phyloP scores from a whole-genome alignment of 1,140 invertebrate genomes.

The honey bee (Apis mellifera) region Amel_HAv3.1 CM009931.2:8196001-8196500 shows the following conservation, averaged over 20 bases:
- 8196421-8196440: background rate
- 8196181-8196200: constrained; percentile 92
- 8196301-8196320: too few relatives aligned
- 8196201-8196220: constrained; percentile 92
- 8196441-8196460: background rate
- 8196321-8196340: too few relatives aligned
- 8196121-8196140: constrained; percentile 83
- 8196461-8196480: background rate
- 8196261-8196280: too few relatives aligned
- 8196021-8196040: constrained; percentile 2
- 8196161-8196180: constrained; percentile 90
- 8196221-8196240: constrained; percentile 91
- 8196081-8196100: constrained; percentile 85
- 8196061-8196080: constrained; percentile 93
- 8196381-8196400: background rate
- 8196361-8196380: too few relatives aligned
- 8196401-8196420: background rate
- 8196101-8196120: constrained; percentile 84
- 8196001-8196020: constrained; percentile 6
- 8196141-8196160: constrained; percentile 90
- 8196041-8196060: constrained; percentile 89
- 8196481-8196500: background rate
- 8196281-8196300: background rate
- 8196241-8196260: background rate
- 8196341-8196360: background rate